Evolutionary conservation across 2,888 invertebrate genomes (phyloP).

Genomic region (Aradus depressus): DNA sequence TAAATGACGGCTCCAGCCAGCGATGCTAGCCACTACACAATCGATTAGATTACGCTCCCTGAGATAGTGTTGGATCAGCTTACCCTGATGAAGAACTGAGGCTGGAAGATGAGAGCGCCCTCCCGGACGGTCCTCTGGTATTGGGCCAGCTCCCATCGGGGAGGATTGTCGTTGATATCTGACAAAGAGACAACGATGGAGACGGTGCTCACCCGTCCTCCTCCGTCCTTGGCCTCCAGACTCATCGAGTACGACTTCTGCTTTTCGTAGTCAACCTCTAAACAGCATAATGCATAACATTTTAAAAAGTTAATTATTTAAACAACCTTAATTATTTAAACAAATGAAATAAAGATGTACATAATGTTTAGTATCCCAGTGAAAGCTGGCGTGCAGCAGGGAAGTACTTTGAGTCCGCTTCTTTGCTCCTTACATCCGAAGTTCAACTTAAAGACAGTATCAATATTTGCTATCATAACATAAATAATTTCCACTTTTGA

Average conservation of each 20-base stretch:
- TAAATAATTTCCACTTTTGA: too few species aligned
- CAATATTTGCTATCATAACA: too few species aligned
- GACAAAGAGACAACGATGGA: conserved; percentile 58
- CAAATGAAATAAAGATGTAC: too few species aligned
- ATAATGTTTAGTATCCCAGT: too few species aligned
- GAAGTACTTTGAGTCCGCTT: too few species aligned
- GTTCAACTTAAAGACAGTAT: too few species aligned
- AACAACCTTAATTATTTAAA: too few species aligned
- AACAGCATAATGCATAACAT: too few species aligned
- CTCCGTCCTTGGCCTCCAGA: conserved; percentile 69
- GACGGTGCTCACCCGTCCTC: conserved; percentile 57
- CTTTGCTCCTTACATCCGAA: too few species aligned
- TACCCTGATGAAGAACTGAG: conserved; percentile 62
- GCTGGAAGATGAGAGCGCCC: conserved; percentile 62
- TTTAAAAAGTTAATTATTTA: background rate
- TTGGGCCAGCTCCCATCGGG: conserved; percentile 55
- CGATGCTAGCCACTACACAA: too few species aligned
- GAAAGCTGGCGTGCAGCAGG: too few species aligned
- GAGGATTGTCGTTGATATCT: conserved; percentile 68
- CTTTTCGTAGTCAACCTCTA: conserved; percentile 60
- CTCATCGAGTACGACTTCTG: conserved; percentile 70
- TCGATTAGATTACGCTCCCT: background rate
- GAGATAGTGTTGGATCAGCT: conserved; percentile 16
- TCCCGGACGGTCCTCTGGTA: conserved; percentile 67
- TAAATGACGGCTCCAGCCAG: too few species aligned